Evolutionary conservation across 2,797 vertebrate genomes (phyloP).

Genomic region (Pseudopleuronectes americanus): DNA sequence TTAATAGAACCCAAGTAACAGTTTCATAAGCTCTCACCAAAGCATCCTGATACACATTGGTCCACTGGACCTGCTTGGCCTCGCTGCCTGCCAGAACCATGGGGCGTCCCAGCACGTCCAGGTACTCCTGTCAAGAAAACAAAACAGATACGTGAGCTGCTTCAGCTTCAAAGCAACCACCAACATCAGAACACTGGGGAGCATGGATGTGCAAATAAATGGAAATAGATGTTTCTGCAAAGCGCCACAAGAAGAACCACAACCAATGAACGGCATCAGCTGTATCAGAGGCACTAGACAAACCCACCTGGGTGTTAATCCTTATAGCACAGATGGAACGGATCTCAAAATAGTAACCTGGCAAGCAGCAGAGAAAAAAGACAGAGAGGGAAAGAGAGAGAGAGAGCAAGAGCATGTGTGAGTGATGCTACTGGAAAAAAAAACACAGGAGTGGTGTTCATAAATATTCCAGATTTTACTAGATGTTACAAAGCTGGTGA

Average conservation of each 20-base stretch:
- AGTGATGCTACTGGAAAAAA: conserved; percentile 34
- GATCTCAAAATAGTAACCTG: conserved; percentile 99
- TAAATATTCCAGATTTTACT: conserved; percentile 67
- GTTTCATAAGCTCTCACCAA: conserved; percentile 85
- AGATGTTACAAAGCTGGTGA: conserved; percentile 50
- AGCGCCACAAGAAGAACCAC: conserved; percentile 38
- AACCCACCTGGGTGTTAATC: conserved; percentile 98
- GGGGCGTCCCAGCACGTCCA: conserved; percentile 96
- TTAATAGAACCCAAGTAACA: background rate
- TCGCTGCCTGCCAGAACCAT: conserved; percentile 97
- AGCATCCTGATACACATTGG: conserved; percentile 98
- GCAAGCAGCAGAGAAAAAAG: conserved; percentile 54
- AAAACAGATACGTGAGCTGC: conserved; percentile 37
- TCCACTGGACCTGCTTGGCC: conserved; percentile 99
- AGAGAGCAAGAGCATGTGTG: conserved; percentile 29
- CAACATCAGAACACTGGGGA: conserved; percentile 28
- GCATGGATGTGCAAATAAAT: conserved; percentile 38
- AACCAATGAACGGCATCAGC: conserved; percentile 61
- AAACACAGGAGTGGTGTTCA: conserved; percentile 43
- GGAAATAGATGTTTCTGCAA: conserved; percentile 34
- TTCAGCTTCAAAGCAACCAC: conserved; percentile 27
- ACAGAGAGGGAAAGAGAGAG: conserved; percentile 28
- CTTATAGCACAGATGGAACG: conserved; percentile 98
- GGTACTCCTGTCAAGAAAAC: conserved; percentile 90
- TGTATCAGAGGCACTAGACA: conserved; percentile 68